A percentile compares a stretch with the other conserved stretches of the same genome.
phyloP scores from a whole-genome alignment of 2,113 vertebrate species.

The Rhabdornis inornatus region DNA sequence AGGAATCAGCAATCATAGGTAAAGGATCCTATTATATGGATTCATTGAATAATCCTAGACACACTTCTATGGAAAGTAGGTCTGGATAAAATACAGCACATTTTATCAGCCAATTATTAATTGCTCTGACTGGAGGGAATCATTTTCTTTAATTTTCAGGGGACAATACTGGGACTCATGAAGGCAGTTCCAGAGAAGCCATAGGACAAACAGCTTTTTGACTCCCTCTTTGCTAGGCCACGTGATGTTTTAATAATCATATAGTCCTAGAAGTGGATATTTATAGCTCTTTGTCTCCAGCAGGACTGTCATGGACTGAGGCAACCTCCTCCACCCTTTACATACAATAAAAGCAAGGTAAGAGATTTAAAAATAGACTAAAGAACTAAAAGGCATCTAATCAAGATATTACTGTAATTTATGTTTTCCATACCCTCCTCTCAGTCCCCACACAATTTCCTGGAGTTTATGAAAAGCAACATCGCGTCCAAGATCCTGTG shows the following conservation, averaged over 20 bases:
- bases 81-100: neutral
- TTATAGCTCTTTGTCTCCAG: neutral
- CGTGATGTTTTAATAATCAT: fast-evolving
- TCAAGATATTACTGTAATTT: neutral
- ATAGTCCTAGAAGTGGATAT: neutral
- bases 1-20: neutral
- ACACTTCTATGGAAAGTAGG: neutral
- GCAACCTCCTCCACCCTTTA: neutral
- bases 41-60: neutral
- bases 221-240: neutral
- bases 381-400: neutral
- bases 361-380: neutral
- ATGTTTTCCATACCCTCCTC: neutral
- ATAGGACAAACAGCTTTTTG: neutral
- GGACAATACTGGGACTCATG: neutral
- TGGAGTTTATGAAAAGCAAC: neutral
- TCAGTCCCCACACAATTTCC: neutral
- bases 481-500: neutral
- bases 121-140: neutral
- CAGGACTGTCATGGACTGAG: neutral
- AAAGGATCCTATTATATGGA: neutral
- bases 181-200: neutral
- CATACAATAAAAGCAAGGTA: neutral
- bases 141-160: neutral
- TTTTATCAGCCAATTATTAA: neutral